phyloP scores from a whole-genome alignment of 1,140 invertebrate species.

The Drosophila sechellia region DNA sequence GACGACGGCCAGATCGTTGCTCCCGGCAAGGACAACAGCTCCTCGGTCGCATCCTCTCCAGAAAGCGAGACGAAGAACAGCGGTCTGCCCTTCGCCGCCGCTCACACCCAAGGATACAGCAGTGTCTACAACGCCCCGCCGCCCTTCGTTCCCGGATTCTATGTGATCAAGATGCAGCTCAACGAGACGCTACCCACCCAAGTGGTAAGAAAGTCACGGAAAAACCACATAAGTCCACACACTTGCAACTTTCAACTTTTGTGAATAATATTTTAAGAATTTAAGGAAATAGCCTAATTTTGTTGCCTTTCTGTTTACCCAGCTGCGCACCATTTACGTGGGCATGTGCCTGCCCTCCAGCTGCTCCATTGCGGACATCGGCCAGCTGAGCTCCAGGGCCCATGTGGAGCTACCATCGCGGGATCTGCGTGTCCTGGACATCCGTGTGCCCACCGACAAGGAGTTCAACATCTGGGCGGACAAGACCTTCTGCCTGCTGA shows the following conservation, averaged over 20 bases:
- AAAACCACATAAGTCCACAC: too few species aligned
- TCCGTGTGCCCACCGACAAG: slow-evolving; percentile 88
- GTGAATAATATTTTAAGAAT: neutral
- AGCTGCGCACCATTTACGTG: slow-evolving; percentile 88
- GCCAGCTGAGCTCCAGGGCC: slow-evolving; percentile 86
- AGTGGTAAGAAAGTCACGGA: slow-evolving; percentile 81
- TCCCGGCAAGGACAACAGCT: slow-evolving; percentile 52
- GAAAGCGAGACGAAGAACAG: slow-evolving; percentile 34
- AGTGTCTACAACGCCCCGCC: slow-evolving; percentile 81
- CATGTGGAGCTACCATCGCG: slow-evolving; percentile 84
- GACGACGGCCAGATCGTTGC: slow-evolving; percentile 72
- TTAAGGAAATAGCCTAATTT: neutral
- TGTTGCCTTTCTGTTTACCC: neutral
- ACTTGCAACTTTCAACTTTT: too few species aligned
- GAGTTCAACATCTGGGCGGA: slow-evolving; percentile 89
- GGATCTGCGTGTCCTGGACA: slow-evolving; percentile 85
- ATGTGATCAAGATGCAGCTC: slow-evolving; percentile 86
- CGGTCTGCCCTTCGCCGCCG: slow-evolving; percentile 74
- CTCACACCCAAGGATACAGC: slow-evolving; percentile 74
- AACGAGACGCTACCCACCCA: slow-evolving; percentile 84
- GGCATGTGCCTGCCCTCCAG: slow-evolving; percentile 90
- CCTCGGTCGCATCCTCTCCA: slow-evolving; percentile 10
- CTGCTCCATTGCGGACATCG: slow-evolving; percentile 88
- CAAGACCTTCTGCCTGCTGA: slow-evolving; percentile 89
- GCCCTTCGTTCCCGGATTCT: slow-evolving; percentile 87